Evolutionary conservation across 2,113 vertebrate genomes (phyloP), one percentile per base, ranked within the genome.

Genomic region (Colistium nudipinnis): DNA sequence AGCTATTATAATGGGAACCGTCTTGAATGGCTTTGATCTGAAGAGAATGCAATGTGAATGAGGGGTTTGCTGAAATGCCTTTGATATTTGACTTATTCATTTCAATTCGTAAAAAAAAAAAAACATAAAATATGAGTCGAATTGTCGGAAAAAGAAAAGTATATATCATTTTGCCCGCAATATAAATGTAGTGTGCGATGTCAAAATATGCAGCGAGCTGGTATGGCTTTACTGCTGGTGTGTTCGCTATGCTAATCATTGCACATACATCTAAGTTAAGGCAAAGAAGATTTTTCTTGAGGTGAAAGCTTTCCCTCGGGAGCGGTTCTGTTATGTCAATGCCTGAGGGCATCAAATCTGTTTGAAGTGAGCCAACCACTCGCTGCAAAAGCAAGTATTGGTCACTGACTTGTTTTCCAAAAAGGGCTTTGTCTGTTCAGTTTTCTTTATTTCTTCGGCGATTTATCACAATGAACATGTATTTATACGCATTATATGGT

Each of bases 231-330:
- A n/a, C n/a, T n/a, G n/a, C n/a, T n/a, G 27, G 38, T n/a, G 54
- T 12, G 13, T 16, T 30, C 24, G 7, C 4, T 12, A 11, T 31
- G 20, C 17, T 20, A 10, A 61, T 56, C 4, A 22, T 13, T 17
- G 17, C n/a, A 10, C 59, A 36, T 74, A 83, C 81, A 71, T 86
- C 63, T 62, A 27, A 38, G 22, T 10, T 28, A 6, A 59, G 19
- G n/a, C n/a, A 39, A 13, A 20, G 74, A 88, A 73, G 86, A 10
- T 85, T 91, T 82, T 82, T 69, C 66, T 88, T 72, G 13, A 82
- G 63, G n/a, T n/a, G 53, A 77, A 61, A 17, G 65, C 36, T 41
- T 33, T 59, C 81, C 19, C 70, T 76, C 66, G 16, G 11, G 74
- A 41, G 39, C 1, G 49, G 67, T 47, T 82, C 74, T 69, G 63